A percentile compares a stretch with the other conserved stretches of the same genome.
Evolutionary conservation across 1,140 invertebrate genomes (phyloP).

Genomic region (Centruroides sculpturatus): DNA sequence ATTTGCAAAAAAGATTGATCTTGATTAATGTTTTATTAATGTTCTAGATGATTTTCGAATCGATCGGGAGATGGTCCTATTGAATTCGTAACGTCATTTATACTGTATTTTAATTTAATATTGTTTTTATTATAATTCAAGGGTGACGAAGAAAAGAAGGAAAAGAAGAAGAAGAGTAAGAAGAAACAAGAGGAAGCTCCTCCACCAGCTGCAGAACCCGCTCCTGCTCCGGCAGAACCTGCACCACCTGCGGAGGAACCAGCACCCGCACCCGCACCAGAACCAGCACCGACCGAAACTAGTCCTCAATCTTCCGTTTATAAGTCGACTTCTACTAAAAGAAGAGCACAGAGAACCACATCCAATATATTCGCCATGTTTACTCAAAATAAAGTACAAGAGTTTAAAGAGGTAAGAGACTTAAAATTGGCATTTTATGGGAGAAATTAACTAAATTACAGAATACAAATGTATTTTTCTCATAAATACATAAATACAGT

Average conservation of each 20-base stretch:
- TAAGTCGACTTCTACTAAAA: slow-evolving; percentile 50
- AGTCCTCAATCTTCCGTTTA: neutral
- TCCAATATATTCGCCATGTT: slow-evolving; percentile 86
- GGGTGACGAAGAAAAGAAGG: slow-evolving; percentile 53
- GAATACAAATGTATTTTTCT: too few species aligned
- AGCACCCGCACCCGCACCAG: neutral
- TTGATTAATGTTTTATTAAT: too few species aligned
- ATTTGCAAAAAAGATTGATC: too few species aligned
- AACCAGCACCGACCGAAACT: neutral
- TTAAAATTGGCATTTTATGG: too few species aligned
- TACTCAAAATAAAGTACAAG: slow-evolving; percentile 80
- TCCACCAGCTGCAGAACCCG: slow-evolving; percentile 26
- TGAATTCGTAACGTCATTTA: too few species aligned
- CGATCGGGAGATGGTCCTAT: too few species aligned
- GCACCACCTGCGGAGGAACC: slow-evolving; percentile 15
- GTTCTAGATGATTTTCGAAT: too few species aligned
- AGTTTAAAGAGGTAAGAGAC: slow-evolving; percentile 70
- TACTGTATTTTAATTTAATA: too few species aligned
- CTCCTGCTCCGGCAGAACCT: neutral
- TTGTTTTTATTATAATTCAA: slow-evolving; percentile 11
- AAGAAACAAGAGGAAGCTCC: slow-evolving; percentile 48
- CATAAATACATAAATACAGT: too few species aligned
- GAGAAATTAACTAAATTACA: too few species aligned
- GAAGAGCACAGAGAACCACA: slow-evolving; percentile 68
- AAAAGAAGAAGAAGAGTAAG: slow-evolving; percentile 61